Conservation (phyloP, 2,888 invertebrate genomes). For the Cantharis rufa region DNA sequence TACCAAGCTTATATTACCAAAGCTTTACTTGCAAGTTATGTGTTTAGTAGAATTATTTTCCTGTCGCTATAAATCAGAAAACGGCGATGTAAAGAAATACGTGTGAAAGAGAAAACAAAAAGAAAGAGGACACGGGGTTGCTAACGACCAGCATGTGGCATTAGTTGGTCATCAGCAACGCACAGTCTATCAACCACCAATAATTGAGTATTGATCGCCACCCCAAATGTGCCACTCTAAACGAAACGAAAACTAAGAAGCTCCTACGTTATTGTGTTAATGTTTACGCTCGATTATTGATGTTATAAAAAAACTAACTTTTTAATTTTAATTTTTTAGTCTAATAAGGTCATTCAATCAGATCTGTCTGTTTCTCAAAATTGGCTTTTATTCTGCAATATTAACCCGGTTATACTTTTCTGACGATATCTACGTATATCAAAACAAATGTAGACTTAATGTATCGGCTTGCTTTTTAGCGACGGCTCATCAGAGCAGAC, state of each 20-base stretch:
- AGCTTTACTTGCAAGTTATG: slow-evolving; percentile 23
- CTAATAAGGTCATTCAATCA: neutral
- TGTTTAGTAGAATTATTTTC: slow-evolving; percentile 29
- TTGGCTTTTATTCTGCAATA: too few relatives aligned
- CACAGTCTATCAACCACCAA: slow-evolving; percentile 55
- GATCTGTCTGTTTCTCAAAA: too few relatives aligned
- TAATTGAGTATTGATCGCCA: slow-evolving; percentile 57
- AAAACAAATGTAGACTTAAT: neutral
- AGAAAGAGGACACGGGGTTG: slow-evolving; percentile 43
- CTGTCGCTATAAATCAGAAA: slow-evolving; percentile 30
- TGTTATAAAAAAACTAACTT: slow-evolving; percentile 8
- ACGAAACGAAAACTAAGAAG: slow-evolving; percentile 30
- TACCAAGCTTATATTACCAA: neutral
- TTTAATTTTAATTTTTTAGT: neutral
- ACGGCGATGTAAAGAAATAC: slow-evolving; percentile 27
- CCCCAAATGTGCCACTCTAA: slow-evolving; percentile 42
- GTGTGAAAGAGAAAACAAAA: slow-evolving; percentile 30
- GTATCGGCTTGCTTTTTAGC: too few relatives aligned
- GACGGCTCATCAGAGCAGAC: too few relatives aligned
- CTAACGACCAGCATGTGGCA: slow-evolving; percentile 54
- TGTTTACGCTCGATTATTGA: slow-evolving; percentile 37
- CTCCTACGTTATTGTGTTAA: slow-evolving; percentile 38
- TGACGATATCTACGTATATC: neutral
- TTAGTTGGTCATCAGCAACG: slow-evolving; percentile 53
- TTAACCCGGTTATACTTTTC: neutral